Evolutionary conservation across 2,888 invertebrate genomes (phyloP), one percentile per base, ranked within the genome.

Genomic region (Drosophila mimica): DNA sequence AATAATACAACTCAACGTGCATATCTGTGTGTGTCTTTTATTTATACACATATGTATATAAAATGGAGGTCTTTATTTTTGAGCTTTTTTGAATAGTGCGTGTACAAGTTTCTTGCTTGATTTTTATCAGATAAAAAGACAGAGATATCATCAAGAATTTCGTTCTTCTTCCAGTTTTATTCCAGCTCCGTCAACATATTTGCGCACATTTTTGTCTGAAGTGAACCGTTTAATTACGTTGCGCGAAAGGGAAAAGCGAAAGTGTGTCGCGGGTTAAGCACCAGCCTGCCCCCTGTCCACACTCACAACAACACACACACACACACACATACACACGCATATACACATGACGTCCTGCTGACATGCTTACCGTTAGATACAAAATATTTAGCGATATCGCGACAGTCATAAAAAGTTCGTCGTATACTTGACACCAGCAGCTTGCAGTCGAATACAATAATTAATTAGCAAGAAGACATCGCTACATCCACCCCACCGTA

Each of bases 221-320:
- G 51, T 70, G 75, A 74, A 49, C 63, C 53, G 67, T 78, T 85
- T 74, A 86, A 83, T 81, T 83, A 74, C 80, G 88, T 82, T 82
- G 54, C 72, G 60, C 48, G 36, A 34, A 57, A 56, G 54, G 51
- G 52, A 58, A 56, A 62, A 57, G 46, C 58, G 70, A 74, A 70
- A 70, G 70, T 74, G 87, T 68, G 53, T 61, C 43, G 48, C 59
- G 56, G 60, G 79, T 79, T 82, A 70, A 83, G 59, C 74, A 74
- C 33, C 70, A 70, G 64, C 57, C 69, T 8, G 58, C 56, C 38
- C 43, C 67, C 64, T 79, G 79, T 81, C 70, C 84, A 79, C 71
- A 72, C 67, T 59, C 58, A n/a, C 20, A n/a, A n/a, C n/a, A 8
- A 20, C 20, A 2, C 20, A 8, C 13, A 20, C 20, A 13, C 43